Conservation (phyloP, 2,888 invertebrate genomes). For the Torymus texanus region DNA sequence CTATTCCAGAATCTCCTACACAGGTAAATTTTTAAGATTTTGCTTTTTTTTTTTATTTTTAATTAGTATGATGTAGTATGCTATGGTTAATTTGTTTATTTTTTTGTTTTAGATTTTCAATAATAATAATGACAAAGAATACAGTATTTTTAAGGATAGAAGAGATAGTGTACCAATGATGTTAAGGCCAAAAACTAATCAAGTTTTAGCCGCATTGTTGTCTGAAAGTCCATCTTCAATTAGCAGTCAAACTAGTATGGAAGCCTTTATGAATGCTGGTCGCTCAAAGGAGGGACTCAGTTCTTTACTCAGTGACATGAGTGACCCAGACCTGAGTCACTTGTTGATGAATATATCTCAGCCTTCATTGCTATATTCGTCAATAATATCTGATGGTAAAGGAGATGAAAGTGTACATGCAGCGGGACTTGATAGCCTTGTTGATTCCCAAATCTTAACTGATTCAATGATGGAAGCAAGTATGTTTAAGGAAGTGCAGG, state of each 20-base stretch:
- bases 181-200: conserved; percentile 56
- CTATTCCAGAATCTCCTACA: conserved; percentile 43
- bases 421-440: conserved; percentile 55
- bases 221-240: conserved; percentile 54
- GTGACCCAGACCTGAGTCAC: conserved; percentile 68
- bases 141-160: conserved; percentile 29
- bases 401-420: conserved; percentile 56
- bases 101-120: conserved; percentile 31
- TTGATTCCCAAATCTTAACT: conserved; percentile 67
- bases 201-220: conserved; percentile 51
- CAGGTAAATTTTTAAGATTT: conserved; percentile 43
- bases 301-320: conserved; percentile 69
- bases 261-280: conserved; percentile 69
- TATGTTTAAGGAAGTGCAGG: conserved; percentile 65
- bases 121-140: conserved; percentile 41
- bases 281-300: conserved; percentile 68
- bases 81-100: no score
- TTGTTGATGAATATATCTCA: conserved; percentile 69
- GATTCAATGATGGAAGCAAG: conserved; percentile 71
- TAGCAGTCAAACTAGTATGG: conserved; percentile 70
- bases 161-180: conserved; percentile 56
- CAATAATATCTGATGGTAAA: conserved; percentile 60
- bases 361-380: conserved; percentile 68
- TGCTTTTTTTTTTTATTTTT: neutral
- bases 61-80: no score